A percentile compares a stretch with the other conserved stretches of the same genome.
Evolutionary conservation across 37 sponge, comb jelly and placozoan genomes (phyloP).

Genomic region (Petrosia ficiformis): DNA sequence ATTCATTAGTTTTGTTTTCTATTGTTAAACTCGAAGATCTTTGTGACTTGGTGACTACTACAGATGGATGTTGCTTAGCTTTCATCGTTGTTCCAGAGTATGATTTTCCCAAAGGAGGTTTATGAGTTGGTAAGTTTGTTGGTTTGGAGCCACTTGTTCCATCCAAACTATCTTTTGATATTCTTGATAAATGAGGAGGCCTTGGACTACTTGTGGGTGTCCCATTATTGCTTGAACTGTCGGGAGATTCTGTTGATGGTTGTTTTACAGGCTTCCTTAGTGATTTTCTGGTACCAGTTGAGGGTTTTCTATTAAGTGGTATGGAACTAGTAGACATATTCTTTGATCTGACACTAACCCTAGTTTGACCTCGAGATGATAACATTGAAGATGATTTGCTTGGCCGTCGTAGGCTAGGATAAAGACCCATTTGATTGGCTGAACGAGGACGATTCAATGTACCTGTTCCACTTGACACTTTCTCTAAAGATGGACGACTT

Average conservation of each 20-base stretch:
- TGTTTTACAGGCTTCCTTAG: background rate
- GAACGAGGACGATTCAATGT: background rate
- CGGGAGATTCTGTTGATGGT: background rate
- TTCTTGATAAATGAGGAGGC: too few relatives aligned
- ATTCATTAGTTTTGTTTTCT: background rate
- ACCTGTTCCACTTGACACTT: background rate
- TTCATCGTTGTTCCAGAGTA: background rate
- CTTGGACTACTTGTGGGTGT: background rate
- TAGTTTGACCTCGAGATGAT: too few relatives aligned
- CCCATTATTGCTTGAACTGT: background rate
- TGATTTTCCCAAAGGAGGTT: background rate
- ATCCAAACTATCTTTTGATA: too few relatives aligned
- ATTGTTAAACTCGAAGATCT: background rate
- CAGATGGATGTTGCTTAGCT: background rate
- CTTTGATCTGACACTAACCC: too few relatives aligned
- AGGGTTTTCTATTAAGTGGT: background rate
- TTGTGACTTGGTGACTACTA: background rate
- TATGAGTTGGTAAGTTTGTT: background rate
- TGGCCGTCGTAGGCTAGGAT: background rate
- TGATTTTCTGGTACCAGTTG: background rate
- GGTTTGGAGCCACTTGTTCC: background rate
- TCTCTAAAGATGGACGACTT: background rate
- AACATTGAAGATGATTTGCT: background rate
- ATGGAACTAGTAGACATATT: too few relatives aligned
- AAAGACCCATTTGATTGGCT: too few relatives aligned